These are phyloP conservation scores for Noctua pronuba DNA, from an alignment of 2,888 invertebrate species.

Conservation along the genomic window DNA sequence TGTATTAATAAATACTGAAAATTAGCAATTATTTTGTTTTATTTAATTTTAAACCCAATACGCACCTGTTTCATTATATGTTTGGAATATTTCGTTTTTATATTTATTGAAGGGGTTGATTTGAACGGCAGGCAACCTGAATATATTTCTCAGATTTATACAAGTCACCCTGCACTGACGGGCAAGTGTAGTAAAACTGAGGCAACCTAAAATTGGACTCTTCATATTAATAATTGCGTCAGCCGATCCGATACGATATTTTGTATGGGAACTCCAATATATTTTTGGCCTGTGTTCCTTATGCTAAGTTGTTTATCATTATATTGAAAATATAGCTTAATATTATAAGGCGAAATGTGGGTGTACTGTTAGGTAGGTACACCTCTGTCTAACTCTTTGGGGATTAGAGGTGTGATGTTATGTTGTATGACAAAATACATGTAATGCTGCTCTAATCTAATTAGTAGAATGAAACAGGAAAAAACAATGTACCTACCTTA, in stretches of 20 bases:
- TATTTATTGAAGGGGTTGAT: not conserved
- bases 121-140: not conserved
- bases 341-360: not conserved
- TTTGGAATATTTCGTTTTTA: not conserved
- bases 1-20: conserved; percentile 7
- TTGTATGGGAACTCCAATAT: not conserved
- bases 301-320: not conserved
- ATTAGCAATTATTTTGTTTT: not conserved
- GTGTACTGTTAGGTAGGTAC: not conserved
- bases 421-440: not conserved
- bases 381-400: not conserved
- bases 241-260: not conserved
- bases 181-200: not conserved
- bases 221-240: not conserved
- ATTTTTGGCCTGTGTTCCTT: not conserved
- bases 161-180: not conserved
- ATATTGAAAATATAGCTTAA: not conserved
- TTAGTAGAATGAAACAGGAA: not conserved
- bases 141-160: not conserved
- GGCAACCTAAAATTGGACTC: not conserved
- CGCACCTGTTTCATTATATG: not conserved
- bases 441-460: not conserved
- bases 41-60: conserved; percentile 6
- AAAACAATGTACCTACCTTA: not conserved
- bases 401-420: not conserved